Base-by-base conservation (phyloP, 2,797 vertebrate species). In the Neostethus bicornis region DNA sequence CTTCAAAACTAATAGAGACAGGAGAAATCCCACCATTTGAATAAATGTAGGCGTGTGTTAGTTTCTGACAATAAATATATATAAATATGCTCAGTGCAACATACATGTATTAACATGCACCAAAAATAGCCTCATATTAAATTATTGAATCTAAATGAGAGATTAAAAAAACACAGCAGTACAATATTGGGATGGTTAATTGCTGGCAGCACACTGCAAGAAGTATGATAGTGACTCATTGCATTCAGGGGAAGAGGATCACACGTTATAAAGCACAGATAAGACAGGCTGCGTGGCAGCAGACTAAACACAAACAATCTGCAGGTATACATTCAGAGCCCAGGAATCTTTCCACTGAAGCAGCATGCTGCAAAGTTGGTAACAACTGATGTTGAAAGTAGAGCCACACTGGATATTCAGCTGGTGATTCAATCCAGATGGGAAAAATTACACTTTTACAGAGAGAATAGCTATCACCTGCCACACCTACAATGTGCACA, bases 251-350 rank as follows among this genome's bases (percentile, higher is more conserved):
- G 17, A 83, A 61, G 72, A 77, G 67, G 42, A 63, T 56, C 49
- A 64, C 38, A 20, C 35, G 35, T 63, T 72, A 56, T 71, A 66
- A 19, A 60, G 66, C 39, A 26, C 16, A 75, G 78, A 84, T 75
- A 81, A 79, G 78, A 75, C 56, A 43, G 47, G 55, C 71, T 68
- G 62, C 52, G 49, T 47, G 74, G 70, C 11, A 13, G 80, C 72
- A 84, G 83, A 84, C 83, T 77, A 83, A 83, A 86, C 77, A 85
- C 64, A 66, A 85, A 81, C 80, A 61, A 66, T 53, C 45, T 67
- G 62, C 75, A 83, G 80, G 79, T 80, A 81, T 72, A 78, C 62
- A 52, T 77, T 65, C 61, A 80, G 65, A 67, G 65, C 62, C 0
- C 41, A 70, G 69, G 59, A 70, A 62, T 73, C 59, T 74, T 73